phyloP scores from a whole-genome alignment of 2,888 invertebrate genomes.

The Eurois occulta region DNA sequence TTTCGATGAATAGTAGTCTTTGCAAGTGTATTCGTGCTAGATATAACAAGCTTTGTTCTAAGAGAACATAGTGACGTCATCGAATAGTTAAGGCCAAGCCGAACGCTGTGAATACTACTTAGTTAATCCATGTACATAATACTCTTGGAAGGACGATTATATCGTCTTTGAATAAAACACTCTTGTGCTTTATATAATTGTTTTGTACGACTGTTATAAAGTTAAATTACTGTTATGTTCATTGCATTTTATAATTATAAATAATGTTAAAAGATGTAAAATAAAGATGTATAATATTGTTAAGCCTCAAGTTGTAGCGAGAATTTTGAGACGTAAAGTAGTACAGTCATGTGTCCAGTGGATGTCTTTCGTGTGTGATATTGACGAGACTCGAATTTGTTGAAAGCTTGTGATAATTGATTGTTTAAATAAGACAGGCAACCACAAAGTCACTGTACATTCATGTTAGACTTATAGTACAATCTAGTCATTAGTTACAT shows the following conservation, averaged over 20 bases:
- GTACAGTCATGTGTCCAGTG: background rate
- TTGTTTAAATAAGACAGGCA: background rate
- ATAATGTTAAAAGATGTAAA: conserved; percentile 40
- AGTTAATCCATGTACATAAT: conserved; percentile 40
- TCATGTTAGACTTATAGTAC: conserved; percentile 13
- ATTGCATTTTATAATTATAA: conserved; percentile 65
- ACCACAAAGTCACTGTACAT: background rate
- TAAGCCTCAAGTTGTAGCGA: conserved; percentile 33
- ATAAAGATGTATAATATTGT: conserved; percentile 34
- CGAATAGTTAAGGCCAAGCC: conserved; percentile 26
- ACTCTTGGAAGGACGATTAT: conserved; percentile 5
- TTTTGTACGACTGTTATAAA: conserved; percentile 14
- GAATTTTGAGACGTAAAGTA: conserved; percentile 2
- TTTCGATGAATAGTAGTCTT: background rate
- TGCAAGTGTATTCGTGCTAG: conserved; percentile 5
- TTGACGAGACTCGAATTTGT: background rate
- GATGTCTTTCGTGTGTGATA: background rate
- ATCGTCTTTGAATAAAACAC: conserved; percentile 15
- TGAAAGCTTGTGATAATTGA: background rate
- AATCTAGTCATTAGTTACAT: conserved; percentile 62
- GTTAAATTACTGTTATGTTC: conserved; percentile 34
- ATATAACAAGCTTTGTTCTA: conserved; percentile 18
- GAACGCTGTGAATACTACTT: conserved; percentile 13
- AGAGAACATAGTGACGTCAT: conserved; percentile 14
- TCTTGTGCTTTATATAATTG: conserved; percentile 14